These are phyloP conservation scores for Platichthys flesus DNA, from an alignment of 2,113 vertebrate genomes.

Conservation along the genomic window DNA sequence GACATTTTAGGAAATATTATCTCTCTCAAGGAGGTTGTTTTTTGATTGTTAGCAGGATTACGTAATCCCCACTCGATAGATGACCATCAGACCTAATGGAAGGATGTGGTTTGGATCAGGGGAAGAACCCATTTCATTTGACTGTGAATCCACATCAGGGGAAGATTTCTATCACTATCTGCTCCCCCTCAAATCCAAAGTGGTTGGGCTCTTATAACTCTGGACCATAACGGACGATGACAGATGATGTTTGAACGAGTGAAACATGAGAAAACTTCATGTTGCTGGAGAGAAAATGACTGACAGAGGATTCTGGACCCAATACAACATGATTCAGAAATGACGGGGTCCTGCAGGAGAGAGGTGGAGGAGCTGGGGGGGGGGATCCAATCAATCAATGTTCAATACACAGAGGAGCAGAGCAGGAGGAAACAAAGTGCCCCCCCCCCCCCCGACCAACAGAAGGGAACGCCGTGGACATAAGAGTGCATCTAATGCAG, in stretches of 20 bases:
- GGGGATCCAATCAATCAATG: slow-evolving; percentile 11
- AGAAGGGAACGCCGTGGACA: slow-evolving; percentile 12
- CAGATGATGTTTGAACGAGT: neutral
- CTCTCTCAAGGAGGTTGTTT: too few relatives aligned
- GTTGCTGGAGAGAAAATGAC: slow-evolving; percentile 11
- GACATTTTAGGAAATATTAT: too few relatives aligned
- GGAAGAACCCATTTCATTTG: too few relatives aligned
- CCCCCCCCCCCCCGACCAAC: neutral
- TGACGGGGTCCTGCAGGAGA: slow-evolving; percentile 25
- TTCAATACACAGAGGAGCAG: slow-evolving; percentile 40
- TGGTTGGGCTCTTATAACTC: too few relatives aligned
- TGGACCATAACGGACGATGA: too few relatives aligned
- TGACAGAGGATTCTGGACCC: slow-evolving; percentile 2
- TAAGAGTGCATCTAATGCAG: slow-evolving; percentile 16
- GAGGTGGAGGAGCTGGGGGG: slow-evolving; percentile 15
- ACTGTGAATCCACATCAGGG: too few relatives aligned
- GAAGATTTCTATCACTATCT: too few relatives aligned
- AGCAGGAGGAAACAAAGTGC: slow-evolving; percentile 27
- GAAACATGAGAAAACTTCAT: slow-evolving; percentile 8
- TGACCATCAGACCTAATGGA: too few relatives aligned
- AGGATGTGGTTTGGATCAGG: too few relatives aligned
- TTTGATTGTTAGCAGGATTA: too few relatives aligned
- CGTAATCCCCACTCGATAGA: too few relatives aligned
- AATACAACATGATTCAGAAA: slow-evolving; percentile 22
- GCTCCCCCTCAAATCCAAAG: too few relatives aligned